Conservation (phyloP, 2,797 vertebrate species). For the Cyprinodon diabolis region DNA sequence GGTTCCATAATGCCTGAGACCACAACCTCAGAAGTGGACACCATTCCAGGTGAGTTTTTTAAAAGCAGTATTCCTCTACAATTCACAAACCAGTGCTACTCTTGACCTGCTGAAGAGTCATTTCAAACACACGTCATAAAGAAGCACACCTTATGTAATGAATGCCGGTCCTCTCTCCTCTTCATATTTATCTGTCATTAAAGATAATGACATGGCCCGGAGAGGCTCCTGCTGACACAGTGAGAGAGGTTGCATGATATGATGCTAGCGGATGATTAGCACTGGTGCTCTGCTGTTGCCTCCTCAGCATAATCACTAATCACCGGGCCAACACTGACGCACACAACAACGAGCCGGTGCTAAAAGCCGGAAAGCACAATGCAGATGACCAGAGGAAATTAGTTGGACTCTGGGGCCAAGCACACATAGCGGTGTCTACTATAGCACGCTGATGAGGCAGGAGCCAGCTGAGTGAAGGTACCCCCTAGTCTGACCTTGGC, state of each 20-base stretch:
- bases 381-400: slow-evolving; percentile 63
- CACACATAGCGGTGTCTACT: slow-evolving; percentile 38
- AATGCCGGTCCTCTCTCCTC: slow-evolving; percentile 29
- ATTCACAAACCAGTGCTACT: slow-evolving; percentile 2
- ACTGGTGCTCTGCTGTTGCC: slow-evolving; percentile 70
- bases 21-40: slow-evolving; percentile 71
- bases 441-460: slow-evolving; percentile 61
- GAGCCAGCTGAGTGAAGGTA: slow-evolving; percentile 61
- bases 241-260: slow-evolving; percentile 60
- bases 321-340: slow-evolving; percentile 58
- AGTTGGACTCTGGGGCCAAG: slow-evolving; percentile 39
- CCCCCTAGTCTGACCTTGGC: slow-evolving; percentile 71
- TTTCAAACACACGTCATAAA: slow-evolving; percentile 31
- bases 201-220: slow-evolving; percentile 64
- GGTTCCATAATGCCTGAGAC: slow-evolving; percentile 69
- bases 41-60: slow-evolving; percentile 71
- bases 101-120: slow-evolving; percentile 16
- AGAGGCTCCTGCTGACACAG: slow-evolving; percentile 56
- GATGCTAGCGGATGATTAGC: slow-evolving; percentile 70
- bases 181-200: slow-evolving; percentile 67
- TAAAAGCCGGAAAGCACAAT: slow-evolving; percentile 41
- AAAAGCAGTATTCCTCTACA: not conserved
- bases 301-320: slow-evolving; percentile 81
- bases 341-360: slow-evolving; percentile 1
- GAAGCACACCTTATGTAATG: slow-evolving; percentile 36